phyloP scores from a whole-genome alignment of 2,888 invertebrate species.

The Ormyrus rosae region DNA sequence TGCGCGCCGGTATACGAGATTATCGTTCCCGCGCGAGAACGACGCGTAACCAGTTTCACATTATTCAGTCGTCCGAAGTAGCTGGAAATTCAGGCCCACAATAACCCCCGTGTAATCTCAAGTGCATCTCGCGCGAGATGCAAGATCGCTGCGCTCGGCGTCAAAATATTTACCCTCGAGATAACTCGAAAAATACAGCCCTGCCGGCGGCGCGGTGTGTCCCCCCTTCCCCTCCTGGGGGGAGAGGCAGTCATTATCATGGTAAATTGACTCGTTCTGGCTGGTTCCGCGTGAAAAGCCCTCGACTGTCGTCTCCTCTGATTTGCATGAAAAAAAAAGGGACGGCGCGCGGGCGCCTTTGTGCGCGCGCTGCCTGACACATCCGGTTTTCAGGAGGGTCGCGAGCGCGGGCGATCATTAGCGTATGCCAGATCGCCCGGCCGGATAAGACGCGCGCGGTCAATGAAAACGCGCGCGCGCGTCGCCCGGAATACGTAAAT shows the following conservation, averaged over 20 bases:
- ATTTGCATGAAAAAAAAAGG: constrained; percentile 61
- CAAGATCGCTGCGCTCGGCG: no score
- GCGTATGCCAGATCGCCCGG: constrained; percentile 59
- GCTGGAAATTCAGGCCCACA: constrained; percentile 11
- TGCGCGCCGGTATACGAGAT: no score
- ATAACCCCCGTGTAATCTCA: constrained; percentile 7
- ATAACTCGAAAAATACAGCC: neutral
- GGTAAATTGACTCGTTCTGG: constrained; percentile 47
- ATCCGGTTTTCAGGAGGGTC: constrained; percentile 63
- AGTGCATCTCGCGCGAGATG: neutral
- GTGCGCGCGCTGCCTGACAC: constrained; percentile 60
- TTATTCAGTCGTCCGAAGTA: no score
- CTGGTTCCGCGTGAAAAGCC: constrained; percentile 45
- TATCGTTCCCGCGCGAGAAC: no score
- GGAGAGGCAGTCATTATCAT: constrained; percentile 34
- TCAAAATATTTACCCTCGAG: neutral
- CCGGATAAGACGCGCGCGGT: constrained; percentile 49
- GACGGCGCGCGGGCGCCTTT: constrained; percentile 7
- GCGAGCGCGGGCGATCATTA: constrained; percentile 58
- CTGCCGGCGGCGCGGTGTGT: neutral
- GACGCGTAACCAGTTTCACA: no score
- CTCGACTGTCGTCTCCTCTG: constrained; percentile 19
- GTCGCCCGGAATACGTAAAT: constrained; percentile 52
- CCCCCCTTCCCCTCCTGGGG: constrained; percentile 9
- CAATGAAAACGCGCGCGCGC: constrained; percentile 43